A percentile compares a stretch with the other conserved stretches of the same genome.
Evolutionary conservation across 2,888 invertebrate genomes (phyloP).

Genomic region (Sarcophaga caerulescens): DNA sequence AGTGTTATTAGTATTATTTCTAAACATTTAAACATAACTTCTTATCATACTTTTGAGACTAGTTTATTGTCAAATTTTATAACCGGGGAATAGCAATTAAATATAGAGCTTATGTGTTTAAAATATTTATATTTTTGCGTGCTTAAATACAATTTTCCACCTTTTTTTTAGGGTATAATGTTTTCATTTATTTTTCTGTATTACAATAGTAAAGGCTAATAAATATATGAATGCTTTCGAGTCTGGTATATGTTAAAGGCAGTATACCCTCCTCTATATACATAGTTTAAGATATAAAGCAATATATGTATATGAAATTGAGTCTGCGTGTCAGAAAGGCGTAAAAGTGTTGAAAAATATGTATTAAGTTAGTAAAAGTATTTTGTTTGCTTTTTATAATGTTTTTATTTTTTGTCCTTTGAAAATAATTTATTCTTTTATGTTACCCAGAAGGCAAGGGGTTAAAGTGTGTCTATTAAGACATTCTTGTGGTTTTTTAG

Average conservation of each 20-base stretch:
- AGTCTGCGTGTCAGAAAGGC: slow-evolving; percentile 24
- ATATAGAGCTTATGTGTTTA: slow-evolving; percentile 46
- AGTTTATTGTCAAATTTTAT: slow-evolving; percentile 17
- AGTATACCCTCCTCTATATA: no score
- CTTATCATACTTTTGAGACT: no score
- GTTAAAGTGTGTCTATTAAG: neutral
- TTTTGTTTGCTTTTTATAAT: slow-evolving; percentile 26
- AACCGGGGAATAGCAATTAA: slow-evolving; percentile 26
- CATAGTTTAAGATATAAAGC: neutral
- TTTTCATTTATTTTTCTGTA: slow-evolving; percentile 7
- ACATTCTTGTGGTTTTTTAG: neutral
- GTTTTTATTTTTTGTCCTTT: neutral
- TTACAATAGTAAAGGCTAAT: neutral
- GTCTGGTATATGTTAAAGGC: no score
- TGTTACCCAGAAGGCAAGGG: neutral
- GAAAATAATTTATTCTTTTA: slow-evolving; percentile 34
- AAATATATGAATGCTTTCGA: neutral
- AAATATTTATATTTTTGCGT: slow-evolving; percentile 46
- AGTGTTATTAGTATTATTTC: slow-evolving; percentile 14
- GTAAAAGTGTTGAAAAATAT: slow-evolving; percentile 25
- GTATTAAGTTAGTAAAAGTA: slow-evolving; percentile 29
- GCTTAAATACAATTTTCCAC: slow-evolving; percentile 52
- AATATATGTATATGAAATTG: slow-evolving; percentile 18
- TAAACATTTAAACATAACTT: neutral
- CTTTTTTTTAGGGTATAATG: slow-evolving; percentile 42